Evolutionary conservation across 2,797 vertebrate species (phyloP).

Genomic region (Benthosema pterotum): DNA sequence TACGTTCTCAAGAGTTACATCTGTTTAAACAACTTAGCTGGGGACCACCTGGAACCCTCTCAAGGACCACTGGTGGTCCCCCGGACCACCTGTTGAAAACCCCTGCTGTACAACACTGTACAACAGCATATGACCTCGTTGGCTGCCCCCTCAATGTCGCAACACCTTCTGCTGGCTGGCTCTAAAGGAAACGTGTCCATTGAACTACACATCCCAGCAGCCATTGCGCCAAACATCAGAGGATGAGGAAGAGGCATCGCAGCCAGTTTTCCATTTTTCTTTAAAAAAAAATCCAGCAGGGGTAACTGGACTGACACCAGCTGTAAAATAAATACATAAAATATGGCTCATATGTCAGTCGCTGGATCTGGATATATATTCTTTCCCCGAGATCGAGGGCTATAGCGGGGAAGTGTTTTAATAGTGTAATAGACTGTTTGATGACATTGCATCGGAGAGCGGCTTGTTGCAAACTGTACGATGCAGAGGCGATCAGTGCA

Average conservation of each 20-base stretch:
- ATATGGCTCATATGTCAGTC: background rate
- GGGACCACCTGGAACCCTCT: too few relatives aligned
- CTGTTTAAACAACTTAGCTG: too few relatives aligned
- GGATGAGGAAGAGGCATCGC: too few relatives aligned
- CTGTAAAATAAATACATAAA: background rate
- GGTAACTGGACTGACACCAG: background rate
- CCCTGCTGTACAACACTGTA: too few relatives aligned
- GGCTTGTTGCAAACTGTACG: background rate
- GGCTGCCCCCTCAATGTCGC: too few relatives aligned
- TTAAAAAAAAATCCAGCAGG: too few relatives aligned
- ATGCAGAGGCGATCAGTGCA: constrained; percentile 6
- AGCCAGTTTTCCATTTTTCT: background rate
- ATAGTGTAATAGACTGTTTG: background rate
- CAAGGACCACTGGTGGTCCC: too few relatives aligned
- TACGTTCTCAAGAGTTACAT: too few relatives aligned
- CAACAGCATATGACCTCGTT: too few relatives aligned
- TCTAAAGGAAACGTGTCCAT: background rate
- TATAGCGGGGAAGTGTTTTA: fast-evolving
- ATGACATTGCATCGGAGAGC: background rate
- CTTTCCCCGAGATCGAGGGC: too few relatives aligned
- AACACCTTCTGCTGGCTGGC: too few relatives aligned
- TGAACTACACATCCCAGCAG: constrained; percentile 41
- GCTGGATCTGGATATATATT: background rate
- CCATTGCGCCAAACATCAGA: constrained; percentile 2
- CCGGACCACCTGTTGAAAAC: too few relatives aligned